Percentiles rank a stretch among this genome's conserved stretches.
Conservation (phyloP, 2,113 vertebrate genomes). For the Atlantisia rogersi region DNA sequence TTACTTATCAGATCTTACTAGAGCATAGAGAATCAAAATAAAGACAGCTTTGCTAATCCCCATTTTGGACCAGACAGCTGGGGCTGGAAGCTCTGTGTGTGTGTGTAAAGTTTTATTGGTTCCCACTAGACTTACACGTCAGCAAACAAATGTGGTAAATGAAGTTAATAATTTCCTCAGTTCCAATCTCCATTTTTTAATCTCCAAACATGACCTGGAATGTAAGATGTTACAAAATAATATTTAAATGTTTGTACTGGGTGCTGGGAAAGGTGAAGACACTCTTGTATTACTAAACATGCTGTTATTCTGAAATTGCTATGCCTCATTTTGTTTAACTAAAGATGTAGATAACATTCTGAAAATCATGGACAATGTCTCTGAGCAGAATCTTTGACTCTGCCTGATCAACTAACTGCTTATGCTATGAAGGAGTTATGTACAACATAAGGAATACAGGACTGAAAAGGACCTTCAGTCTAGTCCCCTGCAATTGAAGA, state of each 20-base stretch:
- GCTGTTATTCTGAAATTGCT: neutral
- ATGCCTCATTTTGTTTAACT: neutral
- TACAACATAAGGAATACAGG: neutral
- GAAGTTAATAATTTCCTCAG: constrained; percentile 73
- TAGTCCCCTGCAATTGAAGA: neutral
- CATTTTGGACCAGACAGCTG: constrained; percentile 14
- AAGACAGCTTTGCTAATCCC: neutral
- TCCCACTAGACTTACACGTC: neutral
- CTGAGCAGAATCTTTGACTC: neutral
- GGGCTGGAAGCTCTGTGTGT: neutral
- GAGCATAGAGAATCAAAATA: constrained; percentile 44
- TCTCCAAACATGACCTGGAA: constrained; percentile 60
- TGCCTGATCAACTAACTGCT: neutral
- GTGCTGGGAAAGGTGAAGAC: neutral
- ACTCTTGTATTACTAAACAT: neutral
- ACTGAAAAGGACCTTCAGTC: neutral
- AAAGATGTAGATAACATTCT: neutral
- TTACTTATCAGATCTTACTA: constrained; percentile 33
- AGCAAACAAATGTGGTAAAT: constrained; percentile 25
- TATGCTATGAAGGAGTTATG: neutral
- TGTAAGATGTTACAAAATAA: constrained; percentile 59
- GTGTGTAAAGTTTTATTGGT: constrained; percentile 41
- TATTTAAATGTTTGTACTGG: neutral
- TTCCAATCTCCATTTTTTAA: neutral
- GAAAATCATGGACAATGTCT: neutral